Evolutionary conservation across 2,797 vertebrate genomes (phyloP), one percentile per base, ranked within the genome.

Genomic region (Enteromius treurensis): DNA sequence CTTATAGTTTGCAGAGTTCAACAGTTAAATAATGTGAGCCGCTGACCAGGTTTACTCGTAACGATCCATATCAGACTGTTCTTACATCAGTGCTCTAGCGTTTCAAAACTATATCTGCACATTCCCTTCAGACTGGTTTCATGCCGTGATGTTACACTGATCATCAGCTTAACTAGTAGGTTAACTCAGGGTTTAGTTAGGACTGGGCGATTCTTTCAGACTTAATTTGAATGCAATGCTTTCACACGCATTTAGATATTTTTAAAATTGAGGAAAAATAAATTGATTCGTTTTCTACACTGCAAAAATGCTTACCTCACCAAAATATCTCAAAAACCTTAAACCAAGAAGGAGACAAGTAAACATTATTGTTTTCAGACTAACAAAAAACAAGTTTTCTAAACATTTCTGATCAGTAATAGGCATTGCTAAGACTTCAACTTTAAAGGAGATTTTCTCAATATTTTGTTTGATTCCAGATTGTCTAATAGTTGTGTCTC

Each of bases 1-100:
- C 90, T 93, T 92, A 91, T 68, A 53, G 40, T 67, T 2, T 40
- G 81, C 58, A 89, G 81, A 91, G 92, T 86, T 86, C 85, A 58
- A 86, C 87, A 85, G 81, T 88, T 88, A 79, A 86, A 81, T 73
- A 42, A 70, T 26, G 64, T 45, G 51, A 84, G 68, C 74, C 51
- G 82, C 26, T 62, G 49, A 79, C 26, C 60, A 26, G 62, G 21
- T 40, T 55, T 11, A 78, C 3, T 26, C 4, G 3, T 55, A 40
- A 3, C 4, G 21, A 70, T 42, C 68, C 23, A 26, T 3, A 17
- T 26, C 23, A 2, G 13, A 19, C 29, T 19, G 32, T 34, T 65
- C 17, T 37, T 19, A 11, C 4, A 21, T 10, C 7, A 19, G 11
- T 73, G 49, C 23, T 4, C 6, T 1, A 53, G 17, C 2, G 1